Base-by-base conservation (phyloP, 2,888 invertebrate genomes). In the Folsomia candida region DNA sequence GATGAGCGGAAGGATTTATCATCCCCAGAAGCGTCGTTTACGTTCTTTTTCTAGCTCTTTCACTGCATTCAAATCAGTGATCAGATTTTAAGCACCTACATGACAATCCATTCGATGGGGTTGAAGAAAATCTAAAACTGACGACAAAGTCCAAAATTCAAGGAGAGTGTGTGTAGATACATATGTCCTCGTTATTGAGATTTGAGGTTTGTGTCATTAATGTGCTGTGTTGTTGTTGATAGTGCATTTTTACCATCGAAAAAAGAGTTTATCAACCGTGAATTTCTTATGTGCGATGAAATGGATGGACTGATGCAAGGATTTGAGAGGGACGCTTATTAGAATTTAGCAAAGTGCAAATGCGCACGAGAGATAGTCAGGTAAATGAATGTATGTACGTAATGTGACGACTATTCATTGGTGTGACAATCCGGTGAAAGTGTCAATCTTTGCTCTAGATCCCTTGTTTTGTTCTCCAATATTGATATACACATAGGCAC, bases 381-480 rank as follows among this genome's bases (percentile, higher is more conserved):
- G 54, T 54, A 54, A 54, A 54, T 54, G 6, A 22, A 54, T 54
- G n/a, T n/a, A n/a, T n/a, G n/a, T n/a, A n/a, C n/a, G n/a, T n/a
- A 54, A n/a, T 4, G 37, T 37, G 37, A 37, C 37, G n/a, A 54
- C 11, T 6, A 22, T 54, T 54, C 6, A n/a, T 20, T 20, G 4
- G n/a, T 18, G 54, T 20, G 6, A 20, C 18, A 54, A 54, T 54
- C 6, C 11, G 54, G 54, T 37, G 22, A 54, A 54, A 54, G 54
- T 54, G 54, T 20, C 54, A 54, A 54, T 54, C 54, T 22, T n/a
- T 18, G 47, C 9, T 18, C 47, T 18, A 47, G 47, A 47, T 47
- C 47, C 47, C 9, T 47, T 47, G 47, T 9, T 47, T 47, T n/a
- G n/a, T n/a, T n/a, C 54, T 54, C 54, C 6, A 54, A 54, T 54